These are phyloP conservation scores for Pseudoatta argentina DNA, from an alignment of 1,140 invertebrate genomes.

Conservation along the genomic window DNA sequence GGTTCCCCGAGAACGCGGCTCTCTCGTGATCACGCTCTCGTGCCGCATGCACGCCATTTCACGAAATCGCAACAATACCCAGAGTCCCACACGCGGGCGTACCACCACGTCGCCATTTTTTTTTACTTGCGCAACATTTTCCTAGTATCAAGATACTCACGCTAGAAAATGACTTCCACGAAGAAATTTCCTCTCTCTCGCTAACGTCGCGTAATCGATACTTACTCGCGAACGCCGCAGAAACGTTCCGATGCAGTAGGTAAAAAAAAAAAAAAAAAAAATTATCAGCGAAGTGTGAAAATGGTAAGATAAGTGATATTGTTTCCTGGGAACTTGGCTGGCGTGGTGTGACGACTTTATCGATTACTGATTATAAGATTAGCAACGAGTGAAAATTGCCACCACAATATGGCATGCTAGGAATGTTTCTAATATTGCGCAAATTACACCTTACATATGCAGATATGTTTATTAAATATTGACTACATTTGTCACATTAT, in stretches of 20 bases:
- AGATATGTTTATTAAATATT: not conserved
- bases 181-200: constrained; percentile 60
- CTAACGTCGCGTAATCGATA: constrained; percentile 25
- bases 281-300: constrained; percentile 41
- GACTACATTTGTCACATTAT: not conserved
- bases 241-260: constrained; percentile 19
- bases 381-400: constrained; percentile 48
- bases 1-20: constrained; percentile 58
- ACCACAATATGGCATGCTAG: constrained; percentile 24
- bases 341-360: constrained; percentile 41
- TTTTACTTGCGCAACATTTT: constrained; percentile 54
- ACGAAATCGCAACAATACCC: constrained; percentile 61
- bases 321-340: constrained; percentile 45
- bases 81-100: constrained; percentile 7
- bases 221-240: not conserved
- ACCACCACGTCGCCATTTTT: not conserved
- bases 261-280: constrained; percentile 66
- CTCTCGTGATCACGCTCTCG: constrained; percentile 26
- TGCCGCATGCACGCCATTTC: constrained; percentile 63
- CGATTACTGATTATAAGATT: constrained; percentile 64
- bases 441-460: not conserved
- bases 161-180: constrained; percentile 65
- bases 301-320: constrained; percentile 43
- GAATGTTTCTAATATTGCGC: constrained; percentile 27
- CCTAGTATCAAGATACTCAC: constrained; percentile 29